phyloP scores from a whole-genome alignment of 2,888 invertebrate species.

The Atethmia centrago region DNA sequence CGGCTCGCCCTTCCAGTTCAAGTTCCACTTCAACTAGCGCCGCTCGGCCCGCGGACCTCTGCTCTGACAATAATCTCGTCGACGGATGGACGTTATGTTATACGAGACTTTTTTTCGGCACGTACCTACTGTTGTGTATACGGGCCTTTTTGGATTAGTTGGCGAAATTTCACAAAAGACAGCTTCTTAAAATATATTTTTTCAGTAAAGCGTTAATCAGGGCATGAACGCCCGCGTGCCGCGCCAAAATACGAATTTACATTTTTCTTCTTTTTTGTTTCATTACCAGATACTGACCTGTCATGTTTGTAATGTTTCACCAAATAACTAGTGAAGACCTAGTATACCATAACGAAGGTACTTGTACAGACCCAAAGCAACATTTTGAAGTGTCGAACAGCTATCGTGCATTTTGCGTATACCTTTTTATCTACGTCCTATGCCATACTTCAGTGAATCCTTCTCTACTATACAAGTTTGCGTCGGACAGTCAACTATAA shows the following conservation, averaged over 20 bases:
- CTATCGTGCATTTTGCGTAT: neutral
- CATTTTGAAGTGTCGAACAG: neutral
- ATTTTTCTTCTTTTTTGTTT: neutral
- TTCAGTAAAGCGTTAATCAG: neutral
- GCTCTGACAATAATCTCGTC: neutral
- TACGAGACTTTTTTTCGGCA: neutral
- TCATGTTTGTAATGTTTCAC: neutral
- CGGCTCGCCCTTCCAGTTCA: slow-evolving; percentile 98
- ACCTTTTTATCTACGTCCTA: slow-evolving; percentile 4
- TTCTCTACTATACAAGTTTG: neutral
- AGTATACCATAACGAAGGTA: neutral
- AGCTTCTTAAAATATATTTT: neutral
- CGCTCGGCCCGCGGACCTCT: neutral
- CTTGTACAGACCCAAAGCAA: neutral
- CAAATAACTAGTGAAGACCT: neutral
- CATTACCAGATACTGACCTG: neutral
- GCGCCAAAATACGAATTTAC: neutral
- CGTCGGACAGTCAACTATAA: neutral
- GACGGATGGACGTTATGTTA: neutral
- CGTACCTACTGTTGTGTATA: neutral
- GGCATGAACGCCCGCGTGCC: too few species aligned
- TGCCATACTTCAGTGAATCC: slow-evolving; percentile 28
- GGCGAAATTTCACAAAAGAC: slow-evolving; percentile 1
- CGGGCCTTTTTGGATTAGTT: neutral
- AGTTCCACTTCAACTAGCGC: slow-evolving; percentile 97